Evolutionary conservation across 1,140 invertebrate genomes (phyloP).

Genomic region (Nymphalis io): DNA sequence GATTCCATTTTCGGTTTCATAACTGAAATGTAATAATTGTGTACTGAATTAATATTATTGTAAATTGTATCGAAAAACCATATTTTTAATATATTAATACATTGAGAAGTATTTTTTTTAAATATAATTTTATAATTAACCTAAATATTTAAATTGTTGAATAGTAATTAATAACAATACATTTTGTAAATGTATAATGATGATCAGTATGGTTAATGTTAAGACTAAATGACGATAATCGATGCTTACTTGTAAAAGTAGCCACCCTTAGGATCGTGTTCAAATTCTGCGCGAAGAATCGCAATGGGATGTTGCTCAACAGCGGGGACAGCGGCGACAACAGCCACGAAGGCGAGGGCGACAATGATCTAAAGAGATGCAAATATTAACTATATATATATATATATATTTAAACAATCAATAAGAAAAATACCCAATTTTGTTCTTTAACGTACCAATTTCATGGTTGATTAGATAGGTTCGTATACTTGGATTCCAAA

Average conservation of each 20-base stretch:
- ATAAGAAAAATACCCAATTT: background rate
- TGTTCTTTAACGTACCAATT: slow-evolving; percentile 61
- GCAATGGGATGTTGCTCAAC: slow-evolving; percentile 39
- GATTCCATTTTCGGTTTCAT: slow-evolving; percentile 67
- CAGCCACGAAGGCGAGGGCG: slow-evolving; percentile 67
- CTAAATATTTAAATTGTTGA: no score
- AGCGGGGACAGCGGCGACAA: slow-evolving; percentile 49
- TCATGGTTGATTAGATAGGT: slow-evolving; percentile 69
- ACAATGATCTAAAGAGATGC: slow-evolving; percentile 60
- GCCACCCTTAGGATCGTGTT: slow-evolving; percentile 59
- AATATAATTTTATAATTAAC: no score
- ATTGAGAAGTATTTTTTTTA: no score
- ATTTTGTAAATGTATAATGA: no score
- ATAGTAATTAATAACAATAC: no score
- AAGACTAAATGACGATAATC: background rate
- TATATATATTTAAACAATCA: slow-evolving; percentile 7
- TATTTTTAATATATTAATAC: no score
- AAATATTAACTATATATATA: slow-evolving; percentile 1
- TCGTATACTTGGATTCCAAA: slow-evolving; percentile 54
- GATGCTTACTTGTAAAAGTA: slow-evolving; percentile 59
- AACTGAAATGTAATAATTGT: slow-evolving; percentile 51
- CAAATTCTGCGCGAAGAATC: slow-evolving; percentile 65
- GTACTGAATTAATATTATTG: background rate
- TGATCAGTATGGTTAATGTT: no score
- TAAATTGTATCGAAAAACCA: background rate